These are phyloP conservation scores for Cylloceria caligata DNA, from an alignment of 2,888 invertebrate genomes.

Conservation along the genomic window DNA sequence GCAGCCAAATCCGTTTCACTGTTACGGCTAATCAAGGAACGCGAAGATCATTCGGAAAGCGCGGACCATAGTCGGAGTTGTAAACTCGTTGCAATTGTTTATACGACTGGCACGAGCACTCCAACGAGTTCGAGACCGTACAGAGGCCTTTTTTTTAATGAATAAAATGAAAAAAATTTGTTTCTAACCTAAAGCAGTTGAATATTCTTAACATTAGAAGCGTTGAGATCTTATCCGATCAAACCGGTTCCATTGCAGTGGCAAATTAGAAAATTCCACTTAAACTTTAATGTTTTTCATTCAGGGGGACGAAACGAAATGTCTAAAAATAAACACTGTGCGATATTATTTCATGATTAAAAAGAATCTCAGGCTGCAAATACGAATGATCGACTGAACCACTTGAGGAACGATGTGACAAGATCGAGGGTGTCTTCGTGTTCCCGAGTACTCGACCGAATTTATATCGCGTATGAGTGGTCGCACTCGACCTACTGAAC, in stretches of 20 bases:
- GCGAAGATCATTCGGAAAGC: conserved; percentile 17
- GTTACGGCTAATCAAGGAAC: neutral
- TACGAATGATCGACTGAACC: too few species aligned
- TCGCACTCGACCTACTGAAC: conserved; percentile 65
- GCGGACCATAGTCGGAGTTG: neutral
- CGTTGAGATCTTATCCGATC: too few species aligned
- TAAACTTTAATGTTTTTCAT: too few species aligned
- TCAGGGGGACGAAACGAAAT: too few species aligned
- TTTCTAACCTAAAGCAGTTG: too few species aligned
- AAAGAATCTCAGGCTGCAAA: neutral
- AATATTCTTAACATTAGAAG: too few species aligned
- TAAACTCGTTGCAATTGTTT: conserved; percentile 3
- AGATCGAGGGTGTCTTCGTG: conserved; percentile 17
- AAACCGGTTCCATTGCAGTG: too few species aligned
- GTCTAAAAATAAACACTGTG: too few species aligned
- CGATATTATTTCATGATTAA: too few species aligned
- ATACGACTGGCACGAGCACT: neutral
- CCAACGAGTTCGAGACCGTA: neutral
- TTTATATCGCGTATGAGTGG: conserved; percentile 55
- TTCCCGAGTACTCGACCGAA: conserved; percentile 58
- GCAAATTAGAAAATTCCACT: too few species aligned
- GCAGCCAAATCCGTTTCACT: conserved; percentile 25
- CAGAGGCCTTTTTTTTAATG: neutral
- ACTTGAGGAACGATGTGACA: neutral
- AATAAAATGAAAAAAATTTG: too few species aligned